Base-by-base conservation (phyloP, 2,888 invertebrate species). In the Tetropium fuscum region DNA sequence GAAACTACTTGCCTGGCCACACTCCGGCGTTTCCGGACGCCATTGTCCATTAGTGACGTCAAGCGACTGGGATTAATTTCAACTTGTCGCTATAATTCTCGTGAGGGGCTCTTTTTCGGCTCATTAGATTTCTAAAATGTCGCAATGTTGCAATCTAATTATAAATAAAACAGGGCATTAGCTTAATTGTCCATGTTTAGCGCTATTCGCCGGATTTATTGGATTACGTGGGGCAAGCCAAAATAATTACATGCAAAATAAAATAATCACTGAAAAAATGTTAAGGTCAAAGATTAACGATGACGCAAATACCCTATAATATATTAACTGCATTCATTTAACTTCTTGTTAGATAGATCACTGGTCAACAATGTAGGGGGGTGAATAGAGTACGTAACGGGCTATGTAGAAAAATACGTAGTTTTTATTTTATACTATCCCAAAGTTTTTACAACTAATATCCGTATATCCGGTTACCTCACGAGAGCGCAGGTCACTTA, bases 91-190 rank as follows among this genome's bases (percentile, higher is more conserved):
- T 64, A 69, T 74, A 74, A 71, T 63, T 74, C 69, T 69, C 61
- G 53, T 18, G 59, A 48, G 36, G 48, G 47, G 60, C 58, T 62
- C 63, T 65, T 75, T 74, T 73, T 73, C 72, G 70, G 69, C 69
- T 75, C 75, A 74, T 74, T 74, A 74, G 71, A 60, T 74, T 69
- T 63, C 73, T 72, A 70, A 72, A 71, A 71, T 71, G 73, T 73
- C 73, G 71, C 73, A 68, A 38, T 66, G 68, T 65, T 53, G 64
- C 63, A 56, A 61, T 61, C 64, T 68, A 66, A 60, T 65, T 69
- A 63, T 63, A 65, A 60, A 70, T 71, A 69, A 69, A 65, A 69
- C 64, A 53, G 32, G 49, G 61, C 53, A 66, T 68, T 66, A 66
- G 53, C 43, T 60, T 68, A 68, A 68, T 68, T 66, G 66, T 53